phyloP scores from a whole-genome alignment of 2,888 invertebrate species.

The Ornithoptera alexandrae region DNA sequence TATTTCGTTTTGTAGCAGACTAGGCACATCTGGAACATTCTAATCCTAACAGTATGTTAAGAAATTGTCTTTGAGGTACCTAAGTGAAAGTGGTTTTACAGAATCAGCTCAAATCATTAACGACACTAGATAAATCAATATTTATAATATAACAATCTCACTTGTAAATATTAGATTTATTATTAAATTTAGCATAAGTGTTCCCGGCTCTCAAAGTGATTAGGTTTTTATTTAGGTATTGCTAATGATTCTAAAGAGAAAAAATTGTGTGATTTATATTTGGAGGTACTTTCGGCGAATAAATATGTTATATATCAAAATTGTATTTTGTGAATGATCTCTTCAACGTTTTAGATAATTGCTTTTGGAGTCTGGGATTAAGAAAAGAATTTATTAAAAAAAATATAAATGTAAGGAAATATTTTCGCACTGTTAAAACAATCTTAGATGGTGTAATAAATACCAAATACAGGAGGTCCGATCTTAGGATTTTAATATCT shows the following conservation, averaged over 20 bases:
- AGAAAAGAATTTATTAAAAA: slow-evolving; percentile 73
- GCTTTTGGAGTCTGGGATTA: slow-evolving; percentile 77
- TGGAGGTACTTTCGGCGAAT: slow-evolving; percentile 70
- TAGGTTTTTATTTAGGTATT: slow-evolving; percentile 66
- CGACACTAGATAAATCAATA: slow-evolving; percentile 76
- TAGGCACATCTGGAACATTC: slow-evolving; percentile 32
- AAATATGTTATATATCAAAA: slow-evolving; percentile 67
- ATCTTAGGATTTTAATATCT: slow-evolving; percentile 30
- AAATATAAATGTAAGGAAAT: slow-evolving; percentile 70
- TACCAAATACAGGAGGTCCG: slow-evolving; percentile 41
- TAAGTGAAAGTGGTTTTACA: slow-evolving; percentile 49
- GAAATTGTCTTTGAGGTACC: slow-evolving; percentile 41
- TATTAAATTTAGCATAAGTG: slow-evolving; percentile 64
- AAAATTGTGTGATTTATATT: slow-evolving; percentile 66
- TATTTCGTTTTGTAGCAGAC: slow-evolving; percentile 28
- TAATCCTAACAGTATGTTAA: slow-evolving; percentile 39
- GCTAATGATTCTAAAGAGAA: slow-evolving; percentile 56
- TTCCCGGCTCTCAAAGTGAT: slow-evolving; percentile 80
- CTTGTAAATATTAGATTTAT: slow-evolving; percentile 73
- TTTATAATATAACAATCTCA: slow-evolving; percentile 74
- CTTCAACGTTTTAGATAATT: slow-evolving; percentile 74
- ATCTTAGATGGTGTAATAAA: slow-evolving; percentile 46
- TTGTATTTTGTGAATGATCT: slow-evolving; percentile 79
- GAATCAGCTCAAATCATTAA: slow-evolving; percentile 74
- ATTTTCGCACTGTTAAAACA: slow-evolving; percentile 78